Base-by-base conservation (phyloP, 2,797 vertebrate species). In the Pteronotus mesoamericanus region DNA sequence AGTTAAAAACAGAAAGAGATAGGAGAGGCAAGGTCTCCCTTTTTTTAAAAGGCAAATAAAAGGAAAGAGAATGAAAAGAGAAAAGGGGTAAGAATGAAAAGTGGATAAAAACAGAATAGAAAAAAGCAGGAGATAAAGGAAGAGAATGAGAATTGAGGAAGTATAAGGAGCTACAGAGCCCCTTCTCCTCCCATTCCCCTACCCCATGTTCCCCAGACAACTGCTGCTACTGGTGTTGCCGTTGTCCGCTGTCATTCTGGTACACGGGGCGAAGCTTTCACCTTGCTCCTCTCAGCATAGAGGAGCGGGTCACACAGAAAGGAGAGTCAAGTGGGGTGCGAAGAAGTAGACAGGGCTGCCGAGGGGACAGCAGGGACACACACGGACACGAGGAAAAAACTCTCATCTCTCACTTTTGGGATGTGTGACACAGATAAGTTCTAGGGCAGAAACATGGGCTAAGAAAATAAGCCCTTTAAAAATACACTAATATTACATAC, bases 401-500 rank as follows among this genome's bases (percentile, higher is more conserved):
- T 5, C 34, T 21, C 11, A 37, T 68, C 61, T 18, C 11, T n/a
- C n/a, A n/a, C n/a, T n/a, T n/a, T n/a, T 11, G 34, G 44, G 16
- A 39, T 69, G n/a, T 11, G 5, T 24, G 22, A 5, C 53, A 61
- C 55, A 72, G 55, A 3, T 44, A 89, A 83, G 32, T 71, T 77
- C 72, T 59, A 82, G 44, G 83, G 53, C 66, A 68, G 59, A 22
- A 71, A 59, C 18, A 15, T 32, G 21, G 48, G 15, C 72, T 89
- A 86, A 74, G n/a, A 57, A 44, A 79, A 68, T 82, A 74, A 53
- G 48, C n/a, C 48, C 92, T 61, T 87, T 5, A 64, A 88, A 89
- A 39, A 9, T 84, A 21, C 55, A 42, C 66, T 37, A 42, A 48
- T 68, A n/a, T 79, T 64, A 53, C 3, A 21, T 39, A 3, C 18